Evolutionary conservation across 2,888 invertebrate species (phyloP), one percentile per base, ranked within the genome.

Genomic region (Gibbula magus): DNA sequence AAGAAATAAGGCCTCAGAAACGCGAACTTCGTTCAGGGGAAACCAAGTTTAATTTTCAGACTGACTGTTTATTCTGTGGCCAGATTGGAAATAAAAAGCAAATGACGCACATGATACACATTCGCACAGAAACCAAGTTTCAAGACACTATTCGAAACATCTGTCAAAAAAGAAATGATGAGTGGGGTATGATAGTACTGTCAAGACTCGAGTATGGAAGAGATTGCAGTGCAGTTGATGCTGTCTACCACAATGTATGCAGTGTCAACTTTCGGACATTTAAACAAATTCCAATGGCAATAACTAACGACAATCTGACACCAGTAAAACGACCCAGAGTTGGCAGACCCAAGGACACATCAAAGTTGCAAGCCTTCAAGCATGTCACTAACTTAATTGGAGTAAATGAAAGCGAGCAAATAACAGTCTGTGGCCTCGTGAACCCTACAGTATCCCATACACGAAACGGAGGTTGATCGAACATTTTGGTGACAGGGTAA

Each of bases 401-500:
- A 74, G 75, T 13, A 75, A 0, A 29, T 74, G 10, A 32, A 35
- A 45, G 39, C 74, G 22, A 35, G 35, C 35, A 35, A 35, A 7
- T 35, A 35, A 35, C 35, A 5, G 35, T 35, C 35, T 35, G 4
- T 18, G 35, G 1, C 20, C 73, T 5, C 1, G 52, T 54, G 74
- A 74, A n/a, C 74, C 79, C 1, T 79, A 75, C 29, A 74, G 79
- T 54, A 20, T 51, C 32, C 20, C 18, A 45, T 45, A 79, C 16
- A 85, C 82, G 82, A 81, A 85, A 32, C 45, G 39, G 20, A 76
- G 78, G 56, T 29, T 85, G 22, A 20, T 56, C 32, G 78, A 80
- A 66, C 75, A 80, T 45, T 85, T 85, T 67, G 84, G 82, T 52
- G 70, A 85, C 45, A 76, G 61, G 52, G 79, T 85, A 22, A 61